Evolutionary conservation across 2,888 invertebrate species (phyloP), one percentile per base, ranked within the genome.

Genomic region (Chymomyza fuscimana): DNA sequence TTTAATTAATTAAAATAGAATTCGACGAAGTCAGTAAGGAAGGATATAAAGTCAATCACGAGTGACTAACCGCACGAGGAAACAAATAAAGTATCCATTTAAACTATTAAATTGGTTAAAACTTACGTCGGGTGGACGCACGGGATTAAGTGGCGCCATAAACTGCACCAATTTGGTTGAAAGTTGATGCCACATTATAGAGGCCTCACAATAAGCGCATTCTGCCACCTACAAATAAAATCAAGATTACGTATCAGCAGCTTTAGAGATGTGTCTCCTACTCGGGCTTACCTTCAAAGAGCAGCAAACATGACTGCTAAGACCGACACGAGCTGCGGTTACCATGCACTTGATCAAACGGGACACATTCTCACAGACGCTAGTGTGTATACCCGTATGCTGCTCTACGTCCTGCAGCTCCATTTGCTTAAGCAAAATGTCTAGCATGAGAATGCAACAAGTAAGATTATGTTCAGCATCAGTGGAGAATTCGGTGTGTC

Each of bases 381-480:
- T 93, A 9, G 95, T 95, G 87, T 95, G 95, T 70, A 97, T 93
- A 54, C 97, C 97, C 78, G 95, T 95, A 88, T 97, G 96, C 78
- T 94, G 94, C 80, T 96, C 95, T n/a, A 96, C 93, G 82, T 96
- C 96, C 91, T 97, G 97, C 15, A 97, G 93, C 89, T 97, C 96
- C 94, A 97, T 94, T 95, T 99, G 99, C 93, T 98, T 98, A 15
- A 99, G 93, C 62, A 98, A 92, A 80, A 99, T 96, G 90, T 99
- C 99, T 76, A 99, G 93, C 98, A 99, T 98, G 52, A 99, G 94
- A 78, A 99, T 97, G 90, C 98, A 99, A 89, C 98, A 98, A 0
- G 97, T 96, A n/a, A 98, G 93, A 91, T 97, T 97, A 65, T 95
- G 93, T 86, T 95, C 95, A 16, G 94, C 93, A 80, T 95, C 95